Evolutionary conservation across 1,140 invertebrate species (phyloP), one percentile per base, ranked within the genome.

Genomic region (Kradibia gibbosae): DNA sequence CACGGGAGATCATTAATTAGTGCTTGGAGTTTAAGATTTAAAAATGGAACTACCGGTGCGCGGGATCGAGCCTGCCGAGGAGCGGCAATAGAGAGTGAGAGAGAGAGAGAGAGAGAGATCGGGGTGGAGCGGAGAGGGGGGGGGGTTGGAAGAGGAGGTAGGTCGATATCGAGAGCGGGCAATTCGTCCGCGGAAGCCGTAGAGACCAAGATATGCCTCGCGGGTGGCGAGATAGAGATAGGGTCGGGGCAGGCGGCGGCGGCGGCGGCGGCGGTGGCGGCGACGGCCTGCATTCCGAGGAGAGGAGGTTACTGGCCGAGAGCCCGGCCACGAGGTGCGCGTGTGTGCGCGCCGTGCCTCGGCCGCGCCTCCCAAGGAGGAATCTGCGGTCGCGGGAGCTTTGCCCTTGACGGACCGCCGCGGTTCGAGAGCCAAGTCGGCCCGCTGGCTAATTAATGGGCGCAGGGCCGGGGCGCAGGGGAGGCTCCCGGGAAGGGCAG

Each of bases 271-370:
- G 10, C n/a, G 42, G 70, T 1, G n/a, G 70, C 70, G 1, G 45
- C 7, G 42, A 3, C 39, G n/a, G n/a, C 48, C 45, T 22, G 55
- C 50, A 75, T 60, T 57, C 73, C 73, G 25, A 39, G 42, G 57
- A 70, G 70, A 80, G 78, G 70, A 80, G 78, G 78, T 80, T 80
- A 80, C 53, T 74, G 78, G 45, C 78, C 78, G 70, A 53, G 67
- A 48, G 20, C 45, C n/a, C 50, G 28, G 65, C n/a, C 50, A 45
- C 34, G 34, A 42, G 78, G 78, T 45, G 36, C 31, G 42, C 39
- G 50, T 60, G 78, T 53, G 67, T 48, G 78, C 11, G 53, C 31
- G 25, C n/a, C 60, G n/a, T n/a, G 50, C 50, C 3, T 11, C 20
- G 22, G 62, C 62, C 34, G 34, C 62, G 34, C 62, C 62, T 67